Base-by-base conservation (phyloP, 2,797 vertebrate genomes). In the Tympanoctomys barrerae region DNA sequence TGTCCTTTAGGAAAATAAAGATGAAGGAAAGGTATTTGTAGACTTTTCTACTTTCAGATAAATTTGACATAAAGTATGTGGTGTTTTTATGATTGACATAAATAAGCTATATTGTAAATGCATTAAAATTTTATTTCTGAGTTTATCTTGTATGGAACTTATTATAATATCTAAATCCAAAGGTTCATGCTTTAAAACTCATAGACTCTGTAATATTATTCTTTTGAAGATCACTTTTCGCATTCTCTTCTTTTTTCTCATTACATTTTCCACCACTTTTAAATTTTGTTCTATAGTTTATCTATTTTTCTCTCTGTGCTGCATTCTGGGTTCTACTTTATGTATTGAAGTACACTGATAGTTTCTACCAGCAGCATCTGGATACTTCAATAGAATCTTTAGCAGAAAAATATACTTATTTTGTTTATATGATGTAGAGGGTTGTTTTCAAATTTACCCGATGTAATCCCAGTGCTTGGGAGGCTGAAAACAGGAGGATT, bases 101-200 rank as follows among this genome's bases (percentile, higher is more conserved):
- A 89, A 19, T 70, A 71, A 71, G 13, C n/a, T 8, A 36, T 3
- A 31, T 22, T 54, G 68, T 82, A 89, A 77, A 31, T 42, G 21
- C 66, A 68, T 33, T n/a, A 87, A 88, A 57, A n/a, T 73, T 83
- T 66, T 87, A 52, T 73, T 79, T 71, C 62, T 89, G 52, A 88
- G 66, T 89, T 70, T 70, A 36, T 70, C 33, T 36, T 36, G 33
- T 70, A 36, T 70, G 66, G 26, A 16, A 91, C 78, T 94, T 86
- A 94, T 7, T 77, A 8, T 70, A n/a, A 81, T 89, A 36, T 3
- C 31, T 82, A 36, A 91, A 54, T 91, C 31, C 73, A 39, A 88
- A 14, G 2, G 36, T 59, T 80, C 2, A 36, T 46, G 22, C 10
- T 85, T 42, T 89, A 75, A 80, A 57, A 54, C 61, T 75, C 31